Evolutionary conservation across 2,797 vertebrate genomes (phyloP).

Genomic region (Molossus molossus): DNA sequence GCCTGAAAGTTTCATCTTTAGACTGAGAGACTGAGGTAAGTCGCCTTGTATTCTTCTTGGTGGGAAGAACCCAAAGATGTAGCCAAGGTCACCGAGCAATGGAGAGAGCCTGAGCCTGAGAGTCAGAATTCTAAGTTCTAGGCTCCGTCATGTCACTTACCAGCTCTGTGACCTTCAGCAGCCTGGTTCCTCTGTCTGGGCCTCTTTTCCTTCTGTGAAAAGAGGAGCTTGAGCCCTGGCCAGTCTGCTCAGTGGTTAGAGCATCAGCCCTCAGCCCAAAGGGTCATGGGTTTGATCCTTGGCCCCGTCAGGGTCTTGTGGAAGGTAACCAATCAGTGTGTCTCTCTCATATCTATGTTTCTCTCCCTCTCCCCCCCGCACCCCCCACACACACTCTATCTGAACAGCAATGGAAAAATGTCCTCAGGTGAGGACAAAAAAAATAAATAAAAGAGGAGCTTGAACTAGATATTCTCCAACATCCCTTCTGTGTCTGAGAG

Average conservation of each 20-base stretch:
- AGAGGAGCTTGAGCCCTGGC: not conserved
- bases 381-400: too few relatives aligned
- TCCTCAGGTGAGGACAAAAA: too few relatives aligned
- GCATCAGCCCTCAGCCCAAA: too few relatives aligned
- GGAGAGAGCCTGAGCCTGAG: not conserved
- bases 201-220: not conserved
- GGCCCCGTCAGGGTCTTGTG: too few relatives aligned
- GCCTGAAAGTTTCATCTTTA: not conserved
- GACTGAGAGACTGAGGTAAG: not conserved
- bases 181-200: not conserved
- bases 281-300: too few relatives aligned
- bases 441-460: not conserved
- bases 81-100: not conserved
- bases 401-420: too few relatives aligned
- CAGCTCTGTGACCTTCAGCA: not conserved
- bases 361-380: too few relatives aligned
- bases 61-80: not conserved
- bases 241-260: too few relatives aligned
- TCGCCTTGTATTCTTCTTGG: not conserved
- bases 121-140: not conserved
- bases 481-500: not conserved
- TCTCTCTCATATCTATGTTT: too few relatives aligned
- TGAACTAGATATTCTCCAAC: not conserved
- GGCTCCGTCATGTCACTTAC: not conserved
- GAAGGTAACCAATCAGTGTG: too few relatives aligned